phyloP scores from a whole-genome alignment of 2,888 invertebrate genomes.

The Catocala sponsa region DNA sequence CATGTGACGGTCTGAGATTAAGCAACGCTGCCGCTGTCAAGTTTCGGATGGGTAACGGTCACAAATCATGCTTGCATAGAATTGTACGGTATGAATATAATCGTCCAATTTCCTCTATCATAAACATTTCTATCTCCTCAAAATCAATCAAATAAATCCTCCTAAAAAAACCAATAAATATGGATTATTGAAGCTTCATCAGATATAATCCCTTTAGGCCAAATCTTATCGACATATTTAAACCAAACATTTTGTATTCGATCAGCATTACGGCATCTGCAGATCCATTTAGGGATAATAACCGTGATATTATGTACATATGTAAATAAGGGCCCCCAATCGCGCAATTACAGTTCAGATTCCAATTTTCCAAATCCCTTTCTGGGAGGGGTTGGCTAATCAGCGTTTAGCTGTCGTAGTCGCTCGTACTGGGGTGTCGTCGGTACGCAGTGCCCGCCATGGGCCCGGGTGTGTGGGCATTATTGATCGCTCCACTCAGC shows the following conservation, averaged over 20 bases:
- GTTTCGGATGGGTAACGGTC: too few species aligned
- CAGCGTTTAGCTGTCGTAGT: conserved; percentile 41
- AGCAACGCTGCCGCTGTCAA: too few species aligned
- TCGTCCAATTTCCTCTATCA: too few species aligned
- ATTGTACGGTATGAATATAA: too few species aligned
- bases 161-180: too few species aligned
- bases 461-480: conserved; percentile 28
- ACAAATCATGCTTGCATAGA: too few species aligned
- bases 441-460: conserved; percentile 3
- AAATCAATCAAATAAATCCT: too few species aligned
- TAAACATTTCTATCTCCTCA: too few species aligned
- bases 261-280: conserved; percentile 4
- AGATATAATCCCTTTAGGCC: too few species aligned
- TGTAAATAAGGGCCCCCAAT: conserved; percentile 12
- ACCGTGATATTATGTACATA: conserved; percentile 8
- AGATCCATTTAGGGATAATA: conserved; percentile 11
- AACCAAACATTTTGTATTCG: background rate
- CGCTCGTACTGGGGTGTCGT: conserved; percentile 16
- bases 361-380: conserved; percentile 45
- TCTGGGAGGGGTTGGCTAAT: conserved; percentile 39
- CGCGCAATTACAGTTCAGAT: conserved; percentile 44
- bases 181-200: too few species aligned
- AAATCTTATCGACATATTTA: background rate
- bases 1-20: too few species aligned
- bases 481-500: conserved; percentile 47